Evolutionary conservation across 1,140 invertebrate genomes (phyloP), one percentile per base, ranked within the genome.

Genomic region (Lucilia cuprina): DNA sequence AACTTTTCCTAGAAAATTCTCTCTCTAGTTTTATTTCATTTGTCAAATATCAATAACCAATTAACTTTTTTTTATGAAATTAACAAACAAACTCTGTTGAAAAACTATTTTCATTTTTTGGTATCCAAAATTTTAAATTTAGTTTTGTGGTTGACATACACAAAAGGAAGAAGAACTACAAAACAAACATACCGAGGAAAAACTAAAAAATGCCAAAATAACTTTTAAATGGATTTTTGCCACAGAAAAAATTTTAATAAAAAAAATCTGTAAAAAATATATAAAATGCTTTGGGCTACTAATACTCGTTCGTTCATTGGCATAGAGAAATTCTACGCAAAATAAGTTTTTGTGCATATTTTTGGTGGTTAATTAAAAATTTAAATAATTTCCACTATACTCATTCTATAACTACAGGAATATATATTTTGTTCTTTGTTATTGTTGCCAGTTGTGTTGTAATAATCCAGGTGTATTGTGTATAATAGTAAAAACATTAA

Each of bases 311-410:
- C 35, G 35, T 41, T 41, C n/a, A n/a, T n/a, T n/a, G n/a, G n/a
- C n/a, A n/a, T 41, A 41, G 3, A 41, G 3, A 41, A 41, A 41
- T 41, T 41, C 35, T 41, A 41, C 35, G 35, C 35, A 41, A 41
- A 41, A 41, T 41, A 41, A 41, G 35, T 41, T 41, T 41, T 41
- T 41, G 35, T 41, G 35, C 3, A 41, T 41, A 41, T n/a, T 41
- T 41, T 55, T 60, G 55, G 74, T 77, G 74, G 74, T 77, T 77
- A 77, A 77, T 77, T 77, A 77, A 77, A 77, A 77, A 41, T 77
- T 77, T n/a, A 77, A 77, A 77, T 60, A 60, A 60, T 60, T 17
- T 60, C 55, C 13, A 14, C 55, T 60, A 60, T 60, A 60, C 5
- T 14, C 12, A 5, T 14, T n/a, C n/a, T n/a, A n/a, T n/a, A n/a